Base-by-base conservation (phyloP, 2,113 vertebrate species). In the Rhabdomys dilectus region DNA sequence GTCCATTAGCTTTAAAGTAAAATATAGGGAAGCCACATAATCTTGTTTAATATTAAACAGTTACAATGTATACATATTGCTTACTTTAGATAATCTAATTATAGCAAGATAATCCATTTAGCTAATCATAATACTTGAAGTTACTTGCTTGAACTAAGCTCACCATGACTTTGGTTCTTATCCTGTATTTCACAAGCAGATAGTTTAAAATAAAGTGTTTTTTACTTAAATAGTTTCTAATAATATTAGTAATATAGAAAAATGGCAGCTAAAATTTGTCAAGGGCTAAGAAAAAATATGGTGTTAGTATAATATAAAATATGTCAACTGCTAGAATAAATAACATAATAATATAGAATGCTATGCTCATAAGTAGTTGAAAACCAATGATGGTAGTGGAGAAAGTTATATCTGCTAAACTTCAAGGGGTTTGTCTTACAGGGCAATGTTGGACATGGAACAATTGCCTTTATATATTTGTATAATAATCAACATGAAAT, bases 21-120 rank as follows among this genome's bases (percentile, higher is more conserved):
- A 93, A 94, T 89, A 7, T 87, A 86, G 31, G 26, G n/a, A 87
- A 91, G 13, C 12, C 70, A 90, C 94, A 66, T 94, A 85, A 85
- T 60, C 75, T 19, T 75, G 34, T 85, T 97, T 96, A 94, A 85
- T 93, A 62, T 97, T 90, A 77, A 91, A 75, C 29, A 91, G 56
- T 42, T 45, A 82, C 66, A 19, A 56, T 10, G 34, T 62, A 31
- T 45, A 85, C 10, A 39, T 80, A 70, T 80, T 95, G 86, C 58
- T 93, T 93, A 88, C 88, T 76, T 84, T 90, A 92, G 51, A 64
- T 92, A 75, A 70, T 82, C 22, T 87, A 86, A 96, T 94, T 96
- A 75, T 77, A 81, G 58, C n/a, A 94, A 94, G 1, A 2, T 62
- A 94, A 93, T 87, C 31, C 16, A 91, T 12, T 93, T 95, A 88